Conservation (phyloP, 2,113 vertebrate species). For the Osmerus eperlanus region DNA sequence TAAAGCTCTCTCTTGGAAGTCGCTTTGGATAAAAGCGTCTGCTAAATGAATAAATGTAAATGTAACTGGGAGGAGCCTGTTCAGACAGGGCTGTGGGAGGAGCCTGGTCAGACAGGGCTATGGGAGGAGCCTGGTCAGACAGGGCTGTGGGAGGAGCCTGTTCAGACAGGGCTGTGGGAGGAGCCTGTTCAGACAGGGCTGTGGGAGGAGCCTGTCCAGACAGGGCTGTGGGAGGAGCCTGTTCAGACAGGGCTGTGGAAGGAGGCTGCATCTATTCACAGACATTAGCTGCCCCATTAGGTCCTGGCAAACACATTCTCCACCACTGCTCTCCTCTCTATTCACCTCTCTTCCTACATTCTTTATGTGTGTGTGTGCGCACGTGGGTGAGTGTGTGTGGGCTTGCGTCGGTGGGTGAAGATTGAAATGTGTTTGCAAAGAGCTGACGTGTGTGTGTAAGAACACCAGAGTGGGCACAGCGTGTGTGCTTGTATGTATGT, state of each 20-base stretch:
- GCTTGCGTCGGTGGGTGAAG: neutral
- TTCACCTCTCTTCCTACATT: constrained; percentile 16
- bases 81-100: neutral
- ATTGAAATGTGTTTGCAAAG: neutral
- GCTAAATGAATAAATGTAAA: no score
- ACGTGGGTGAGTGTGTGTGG: constrained; percentile 14
- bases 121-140: constrained; percentile 1
- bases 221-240: neutral
- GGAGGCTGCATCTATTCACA: constrained; percentile 31
- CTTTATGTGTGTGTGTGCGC: constrained; percentile 27
- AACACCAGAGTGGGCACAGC: neutral
- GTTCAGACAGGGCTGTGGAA: constrained; percentile 9
- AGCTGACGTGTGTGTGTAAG: no score
- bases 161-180: constrained; percentile 12
- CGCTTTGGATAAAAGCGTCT: no score
- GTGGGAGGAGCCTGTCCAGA: neutral
- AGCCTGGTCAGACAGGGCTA: constrained; percentile 4
- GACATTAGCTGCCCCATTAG: constrained; percentile 55
- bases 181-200: constrained; percentile 3
- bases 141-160: constrained; percentile 3
- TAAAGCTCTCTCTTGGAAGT: no score
- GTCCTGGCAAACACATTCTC: constrained; percentile 49
- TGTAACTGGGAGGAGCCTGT: no score
- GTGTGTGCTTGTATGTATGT: neutral
- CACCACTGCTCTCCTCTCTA: constrained; percentile 27